A percentile compares a stretch with the other conserved stretches of the same genome.
phyloP scores from a whole-genome alignment of 2,113 vertebrate genomes.

The Nerophis lumbriciformis region DNA sequence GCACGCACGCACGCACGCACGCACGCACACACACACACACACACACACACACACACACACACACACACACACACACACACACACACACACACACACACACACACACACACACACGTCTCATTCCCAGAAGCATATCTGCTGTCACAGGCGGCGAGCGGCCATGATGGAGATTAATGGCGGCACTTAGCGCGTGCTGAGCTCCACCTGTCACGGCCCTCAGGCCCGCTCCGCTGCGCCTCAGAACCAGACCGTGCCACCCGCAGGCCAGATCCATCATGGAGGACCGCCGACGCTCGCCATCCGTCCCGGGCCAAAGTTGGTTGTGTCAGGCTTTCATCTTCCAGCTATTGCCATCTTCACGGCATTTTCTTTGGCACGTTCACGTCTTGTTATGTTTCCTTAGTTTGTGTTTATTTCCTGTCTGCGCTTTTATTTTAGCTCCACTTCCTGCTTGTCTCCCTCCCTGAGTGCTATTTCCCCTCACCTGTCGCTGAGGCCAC shows the following conservation, averaged over 20 bases:
- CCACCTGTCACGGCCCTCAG: slow-evolving; percentile 61
- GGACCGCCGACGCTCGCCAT: slow-evolving; percentile 25
- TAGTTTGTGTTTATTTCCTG: too few species aligned
- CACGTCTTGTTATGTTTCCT: too few species aligned
- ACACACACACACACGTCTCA: slow-evolving; percentile 43
- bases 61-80: slow-evolving; percentile 30
- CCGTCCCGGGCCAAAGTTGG: too few species aligned
- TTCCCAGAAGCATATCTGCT: slow-evolving; percentile 60
- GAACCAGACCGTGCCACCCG: slow-evolving; percentile 29
- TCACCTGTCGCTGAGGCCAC: too few species aligned
- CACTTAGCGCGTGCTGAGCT: slow-evolving; percentile 62
- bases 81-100: slow-evolving; percentile 20
- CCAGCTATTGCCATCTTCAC: too few species aligned
- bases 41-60: slow-evolving; percentile 25
- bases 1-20: slow-evolving; percentile 28
- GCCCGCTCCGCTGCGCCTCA: slow-evolving; percentile 39
- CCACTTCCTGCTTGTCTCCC: too few species aligned
- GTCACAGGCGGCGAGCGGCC: slow-evolving; percentile 42
- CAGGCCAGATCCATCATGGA: slow-evolving; percentile 50
- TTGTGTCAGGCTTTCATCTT: too few species aligned
- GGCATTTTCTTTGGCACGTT: too few species aligned
- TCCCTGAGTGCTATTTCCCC: too few species aligned
- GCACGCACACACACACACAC: slow-evolving; percentile 30
- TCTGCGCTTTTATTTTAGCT: too few species aligned
- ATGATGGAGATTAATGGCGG: slow-evolving; percentile 64